Percentiles rank a stretch among this genome's conserved stretches.
Conservation (phyloP, 2,113 vertebrate species). For the Brachypteracias leptosomus region DNA sequence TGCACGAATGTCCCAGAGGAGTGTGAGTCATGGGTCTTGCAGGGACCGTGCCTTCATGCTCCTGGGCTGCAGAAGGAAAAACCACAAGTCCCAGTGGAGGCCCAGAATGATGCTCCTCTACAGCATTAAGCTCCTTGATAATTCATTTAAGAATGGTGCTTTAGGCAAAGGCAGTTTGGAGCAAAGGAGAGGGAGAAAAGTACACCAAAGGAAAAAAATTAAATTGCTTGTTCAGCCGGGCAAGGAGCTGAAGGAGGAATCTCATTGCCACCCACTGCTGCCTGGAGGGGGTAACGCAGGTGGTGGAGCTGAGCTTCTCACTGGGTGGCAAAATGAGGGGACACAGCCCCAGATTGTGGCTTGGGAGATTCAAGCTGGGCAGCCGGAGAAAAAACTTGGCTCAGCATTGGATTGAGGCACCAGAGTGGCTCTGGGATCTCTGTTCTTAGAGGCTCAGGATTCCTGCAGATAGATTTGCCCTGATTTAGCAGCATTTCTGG, state of each 20-base stretch:
- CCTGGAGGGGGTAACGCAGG: not conserved
- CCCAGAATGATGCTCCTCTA: not conserved
- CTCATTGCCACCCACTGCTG: accelerated
- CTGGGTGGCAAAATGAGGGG: not conserved
- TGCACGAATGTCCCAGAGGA: not conserved
- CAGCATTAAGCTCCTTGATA: not conserved
- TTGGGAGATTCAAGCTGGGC: not conserved
- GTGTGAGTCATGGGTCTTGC: not conserved
- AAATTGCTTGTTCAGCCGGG: not conserved
- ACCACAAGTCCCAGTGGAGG: not conserved
- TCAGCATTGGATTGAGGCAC: not conserved
- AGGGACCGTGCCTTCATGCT: not conserved
- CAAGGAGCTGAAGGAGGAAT: not conserved
- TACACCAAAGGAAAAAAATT: not conserved
- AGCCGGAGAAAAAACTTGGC: not conserved
- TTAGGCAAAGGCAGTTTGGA: slow-evolving; percentile 35
- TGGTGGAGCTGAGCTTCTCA: not conserved
- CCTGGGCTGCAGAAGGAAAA: not conserved
- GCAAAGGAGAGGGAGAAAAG: not conserved
- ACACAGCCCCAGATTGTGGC: not conserved
- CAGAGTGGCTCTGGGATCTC: accelerated
- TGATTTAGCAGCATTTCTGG: not conserved
- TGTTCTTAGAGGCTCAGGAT: not conserved
- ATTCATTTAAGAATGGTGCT: not conserved
- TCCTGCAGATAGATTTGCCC: not conserved